Conservation (phyloP, 2,888 invertebrate species). For the Leptopterna dolabrata region DNA sequence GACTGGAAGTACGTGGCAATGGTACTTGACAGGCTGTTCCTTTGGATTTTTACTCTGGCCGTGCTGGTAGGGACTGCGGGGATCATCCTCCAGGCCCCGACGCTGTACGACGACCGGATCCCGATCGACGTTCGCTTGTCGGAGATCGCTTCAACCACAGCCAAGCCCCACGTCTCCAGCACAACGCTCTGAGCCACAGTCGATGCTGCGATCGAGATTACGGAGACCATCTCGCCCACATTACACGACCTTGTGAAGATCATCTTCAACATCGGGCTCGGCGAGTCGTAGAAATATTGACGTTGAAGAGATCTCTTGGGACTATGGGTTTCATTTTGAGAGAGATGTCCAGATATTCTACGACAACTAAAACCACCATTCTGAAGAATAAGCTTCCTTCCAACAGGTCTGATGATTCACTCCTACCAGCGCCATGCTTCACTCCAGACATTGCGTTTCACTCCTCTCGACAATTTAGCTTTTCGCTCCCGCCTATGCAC, state of each 20-base stretch:
- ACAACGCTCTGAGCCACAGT: conserved; percentile 61
- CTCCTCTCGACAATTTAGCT: too few species aligned
- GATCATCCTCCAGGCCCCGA: conserved; percentile 94
- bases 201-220: neutral
- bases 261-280: neutral
- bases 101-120: conserved; percentile 89
- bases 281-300: neutral
- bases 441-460: too few species aligned
- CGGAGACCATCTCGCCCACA: neutral
- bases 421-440: too few species aligned
- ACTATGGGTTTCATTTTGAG: too few species aligned
- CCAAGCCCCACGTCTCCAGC: conserved; percentile 78
- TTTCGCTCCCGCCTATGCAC: too few species aligned
- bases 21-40: conserved; percentile 95
- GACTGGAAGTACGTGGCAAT: conserved; percentile 99
- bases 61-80: conserved; percentile 94
- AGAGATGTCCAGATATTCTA: neutral
- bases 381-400: too few species aligned
- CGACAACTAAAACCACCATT: neutral
- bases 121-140: conserved; percentile 89
- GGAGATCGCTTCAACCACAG: conserved; percentile 89
- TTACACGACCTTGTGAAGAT: neutral
- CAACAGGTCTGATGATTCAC: too few species aligned
- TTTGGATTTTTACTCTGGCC: conserved; percentile 97
- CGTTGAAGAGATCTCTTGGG: neutral